Evolutionary conservation across 2,797 vertebrate species (phyloP), one percentile per base, ranked within the genome.

Genomic region (Lateolabrax maculatus): DNA sequence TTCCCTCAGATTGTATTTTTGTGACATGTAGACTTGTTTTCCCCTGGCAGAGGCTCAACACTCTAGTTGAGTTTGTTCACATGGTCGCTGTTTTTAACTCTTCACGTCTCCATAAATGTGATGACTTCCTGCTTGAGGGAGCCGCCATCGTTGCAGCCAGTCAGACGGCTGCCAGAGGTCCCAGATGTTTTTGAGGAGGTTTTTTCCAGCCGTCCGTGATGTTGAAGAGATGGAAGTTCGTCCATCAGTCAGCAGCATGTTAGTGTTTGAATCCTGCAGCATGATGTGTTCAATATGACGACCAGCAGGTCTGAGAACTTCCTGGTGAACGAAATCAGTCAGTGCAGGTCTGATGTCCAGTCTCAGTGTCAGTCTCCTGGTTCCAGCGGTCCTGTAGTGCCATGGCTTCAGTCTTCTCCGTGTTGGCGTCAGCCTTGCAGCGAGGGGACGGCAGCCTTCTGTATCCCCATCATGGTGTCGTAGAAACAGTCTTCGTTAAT

Each of bases 401-500:
- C 15, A 31, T 13, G 6, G 4, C 21, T 36, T n/a, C n/a, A n/a
- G n/a, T n/a, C n/a, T n/a, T 2, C 67, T 31, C 7, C 55, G 6
- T 2, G 18, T 61, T 57, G 69, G 79, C 77, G 2, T 76, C 19
- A 69, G 77, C 76, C 63, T 41, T 75, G 75, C 6, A 75, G 41
- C 2, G 71, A n/a, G 29, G 73, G 36, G 1, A 55, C 44, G 1
- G 72, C 31, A 0, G 80, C 44, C 0, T 16, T 63, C 69, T 88
- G 89, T 10, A 61, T 46, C 19, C 71, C 89, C 74, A 90, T 69
- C 64, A 85, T 31, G 9, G 83, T 19, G 77, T 92, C 92, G 10
- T 96, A 98, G 91, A 98, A 98, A 63, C 96, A 97, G 90, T 97
- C 97, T 83, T 98, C 97, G 10, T 90, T 98, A 52, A 97, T 94